Evolutionary conservation across 2,888 invertebrate genomes (phyloP), one percentile per base, ranked within the genome.

Genomic region (Patella caerulea): DNA sequence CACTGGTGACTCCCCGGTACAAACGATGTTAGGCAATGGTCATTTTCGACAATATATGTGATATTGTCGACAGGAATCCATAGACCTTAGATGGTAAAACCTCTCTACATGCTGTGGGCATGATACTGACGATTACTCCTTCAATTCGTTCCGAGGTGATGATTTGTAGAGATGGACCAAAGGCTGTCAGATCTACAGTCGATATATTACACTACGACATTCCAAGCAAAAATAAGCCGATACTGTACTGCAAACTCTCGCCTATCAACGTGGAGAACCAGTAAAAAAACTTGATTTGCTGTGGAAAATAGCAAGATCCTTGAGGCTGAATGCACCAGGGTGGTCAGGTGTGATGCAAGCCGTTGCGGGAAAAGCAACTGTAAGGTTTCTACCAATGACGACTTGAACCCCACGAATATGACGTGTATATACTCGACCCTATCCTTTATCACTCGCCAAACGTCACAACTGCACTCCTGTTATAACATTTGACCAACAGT

Each of bases 291-390:
- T 55, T 2, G 55, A 55, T 55, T 55, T 55, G 55, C 55, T 24
- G 24, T 55, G 55, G 55, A 55, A 55, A 17, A 55, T 55, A 55
- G 55, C 55, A 17, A 55, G 81, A 79, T 55, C 77, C 14, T 29
- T 80, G 14, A 56, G 71, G 11, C 54, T 75, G 17, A 72, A 73
- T 45, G 73, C 72, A 19, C 83, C 82, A 74, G n/a, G 70, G 11
- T 85, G 85, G 83, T 79, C 80, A n/a, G 85, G 83, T 3, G 52
- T 79, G 19, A 85, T 84, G 85, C 84, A 86, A 77, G 56, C 55
- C 55, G 56, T 80, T 0, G 83, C 81, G 29, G 85, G 84, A 12
- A 76, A 82, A 78, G 75, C 84, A 2, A 72, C 78, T 55, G 17
- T 55, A 55, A 55, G 17, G 14, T 55, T 55, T 55, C 55, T 55